Evolutionary conservation across 1,140 invertebrate species (phyloP).

Genomic region (Drosophila jambulina): DNA sequence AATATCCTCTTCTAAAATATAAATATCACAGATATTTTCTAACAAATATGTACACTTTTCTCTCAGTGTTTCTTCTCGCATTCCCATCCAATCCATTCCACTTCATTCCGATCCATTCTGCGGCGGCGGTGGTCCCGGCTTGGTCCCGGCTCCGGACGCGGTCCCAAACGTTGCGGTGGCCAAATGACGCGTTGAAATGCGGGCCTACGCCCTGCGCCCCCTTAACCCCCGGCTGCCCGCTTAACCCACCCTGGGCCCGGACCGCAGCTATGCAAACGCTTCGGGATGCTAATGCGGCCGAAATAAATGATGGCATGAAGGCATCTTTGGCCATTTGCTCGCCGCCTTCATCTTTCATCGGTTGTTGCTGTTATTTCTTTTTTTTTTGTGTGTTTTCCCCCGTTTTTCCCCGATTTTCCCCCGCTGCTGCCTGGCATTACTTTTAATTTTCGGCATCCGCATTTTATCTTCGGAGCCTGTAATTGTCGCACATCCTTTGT

Average conservation of each 20-base stretch:
- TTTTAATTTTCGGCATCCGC: slow-evolving; percentile 50
- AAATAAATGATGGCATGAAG: slow-evolving; percentile 44
- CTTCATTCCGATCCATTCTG: slow-evolving; percentile 16
- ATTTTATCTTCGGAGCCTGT: slow-evolving; percentile 49
- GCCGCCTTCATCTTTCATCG: slow-evolving; percentile 46
- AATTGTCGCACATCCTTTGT: slow-evolving; percentile 42
- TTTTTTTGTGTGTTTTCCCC: neutral
- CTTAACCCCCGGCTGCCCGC: slow-evolving; percentile 5
- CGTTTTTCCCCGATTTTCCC: neutral
- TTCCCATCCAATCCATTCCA: slow-evolving; percentile 23
- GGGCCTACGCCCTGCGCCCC: neutral
- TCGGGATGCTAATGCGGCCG: slow-evolving; percentile 40
- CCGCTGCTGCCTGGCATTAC: slow-evolving; percentile 11
- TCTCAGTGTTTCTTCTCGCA: neutral
- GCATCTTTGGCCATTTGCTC: slow-evolving; percentile 33
- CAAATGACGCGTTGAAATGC: slow-evolving; percentile 39
- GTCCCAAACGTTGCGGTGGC: slow-evolving; percentile 21
- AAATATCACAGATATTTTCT: neutral
- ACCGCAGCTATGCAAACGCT: slow-evolving; percentile 41
- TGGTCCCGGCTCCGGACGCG: neutral
- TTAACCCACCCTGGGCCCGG: neutral
- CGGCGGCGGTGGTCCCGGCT: neutral
- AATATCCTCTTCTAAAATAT: neutral
- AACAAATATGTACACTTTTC: neutral
- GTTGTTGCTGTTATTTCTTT: neutral